These are phyloP conservation scores for Eufriesea mexicana DNA, from an alignment of 1,140 invertebrate genomes.

Conservation along the genomic window DNA sequence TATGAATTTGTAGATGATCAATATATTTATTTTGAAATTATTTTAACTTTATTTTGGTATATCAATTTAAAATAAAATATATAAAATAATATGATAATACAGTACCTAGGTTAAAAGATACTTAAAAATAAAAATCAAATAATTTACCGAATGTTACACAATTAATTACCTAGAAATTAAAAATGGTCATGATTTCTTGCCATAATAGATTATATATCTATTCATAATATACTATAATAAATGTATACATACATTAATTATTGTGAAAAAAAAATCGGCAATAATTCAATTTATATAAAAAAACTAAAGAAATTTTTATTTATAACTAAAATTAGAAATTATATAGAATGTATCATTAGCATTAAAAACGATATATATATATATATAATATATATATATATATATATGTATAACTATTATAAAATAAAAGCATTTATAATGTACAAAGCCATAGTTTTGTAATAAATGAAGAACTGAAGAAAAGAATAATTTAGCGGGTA, in stretches of 20 bases:
- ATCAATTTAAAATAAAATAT: not conserved
- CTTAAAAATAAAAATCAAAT: not conserved
- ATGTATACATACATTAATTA: constrained; percentile 8
- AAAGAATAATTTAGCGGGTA: constrained; percentile 6
- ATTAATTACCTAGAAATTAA: not conserved
- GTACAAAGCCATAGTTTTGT: not conserved
- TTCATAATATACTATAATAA: not conserved
- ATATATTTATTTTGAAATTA: not conserved
- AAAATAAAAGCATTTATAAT: not conserved
- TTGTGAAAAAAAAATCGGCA: not conserved
- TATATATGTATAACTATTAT: not conserved
- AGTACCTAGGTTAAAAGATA: not conserved
- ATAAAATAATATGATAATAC: not conserved
- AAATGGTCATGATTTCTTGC: constrained; percentile 39
- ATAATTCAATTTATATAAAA: not conserved
- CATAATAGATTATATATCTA: constrained; percentile 16
- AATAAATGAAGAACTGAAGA: not conserved
- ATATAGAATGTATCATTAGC: not conserved
- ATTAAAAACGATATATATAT: not conserved
- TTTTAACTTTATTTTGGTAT: not conserved
- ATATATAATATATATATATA: too few relatives aligned
- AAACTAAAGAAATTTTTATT: not conserved
- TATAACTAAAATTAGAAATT: not conserved
- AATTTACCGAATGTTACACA: not conserved
- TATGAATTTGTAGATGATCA: not conserved